These are phyloP conservation scores for Lochmaea capreae DNA, from an alignment of 2,888 invertebrate genomes.

Conservation along the genomic window DNA sequence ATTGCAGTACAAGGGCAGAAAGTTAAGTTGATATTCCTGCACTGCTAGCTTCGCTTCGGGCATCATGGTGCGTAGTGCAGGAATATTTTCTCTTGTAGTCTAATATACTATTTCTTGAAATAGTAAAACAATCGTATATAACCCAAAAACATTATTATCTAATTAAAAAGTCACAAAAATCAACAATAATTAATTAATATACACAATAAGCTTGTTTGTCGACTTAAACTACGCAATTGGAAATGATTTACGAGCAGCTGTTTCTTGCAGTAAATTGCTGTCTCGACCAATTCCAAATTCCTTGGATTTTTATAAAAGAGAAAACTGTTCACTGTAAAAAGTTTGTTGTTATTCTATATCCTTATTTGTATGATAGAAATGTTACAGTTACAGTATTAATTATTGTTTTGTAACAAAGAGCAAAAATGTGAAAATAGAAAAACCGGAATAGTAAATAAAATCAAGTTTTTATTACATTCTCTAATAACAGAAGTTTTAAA, in stretches of 20 bases:
- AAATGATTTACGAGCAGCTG: slow-evolving; percentile 50
- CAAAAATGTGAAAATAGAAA: neutral
- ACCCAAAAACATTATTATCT: slow-evolving; percentile 1
- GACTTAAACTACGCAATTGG: slow-evolving; percentile 47
- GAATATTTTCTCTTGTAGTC: too few relatives aligned
- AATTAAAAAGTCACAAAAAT: neutral
- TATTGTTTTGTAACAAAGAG: neutral
- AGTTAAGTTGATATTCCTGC: too few relatives aligned
- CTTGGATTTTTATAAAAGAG: slow-evolving; percentile 39
- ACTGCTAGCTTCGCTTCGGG: too few relatives aligned
- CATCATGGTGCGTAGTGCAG: too few relatives aligned
- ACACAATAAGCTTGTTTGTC: slow-evolving; percentile 50
- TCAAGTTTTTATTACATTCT: too few relatives aligned
- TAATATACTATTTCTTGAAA: too few relatives aligned
- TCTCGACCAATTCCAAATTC: slow-evolving; percentile 42
- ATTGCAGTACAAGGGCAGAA: too few relatives aligned
- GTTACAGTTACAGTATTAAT: neutral
- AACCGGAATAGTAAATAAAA: too few relatives aligned
- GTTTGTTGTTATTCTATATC: neutral
- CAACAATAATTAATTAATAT: slow-evolving; percentile 44
- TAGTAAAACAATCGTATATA: neutral
- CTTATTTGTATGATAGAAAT: slow-evolving; percentile 19
- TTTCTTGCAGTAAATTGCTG: slow-evolving; percentile 37
- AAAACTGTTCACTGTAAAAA: slow-evolving; percentile 27
- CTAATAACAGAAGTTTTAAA: too few relatives aligned